These are phyloP conservation scores for Butorides virescens DNA, from an alignment of 2,113 vertebrate genomes.

Conservation along the genomic window DNA sequence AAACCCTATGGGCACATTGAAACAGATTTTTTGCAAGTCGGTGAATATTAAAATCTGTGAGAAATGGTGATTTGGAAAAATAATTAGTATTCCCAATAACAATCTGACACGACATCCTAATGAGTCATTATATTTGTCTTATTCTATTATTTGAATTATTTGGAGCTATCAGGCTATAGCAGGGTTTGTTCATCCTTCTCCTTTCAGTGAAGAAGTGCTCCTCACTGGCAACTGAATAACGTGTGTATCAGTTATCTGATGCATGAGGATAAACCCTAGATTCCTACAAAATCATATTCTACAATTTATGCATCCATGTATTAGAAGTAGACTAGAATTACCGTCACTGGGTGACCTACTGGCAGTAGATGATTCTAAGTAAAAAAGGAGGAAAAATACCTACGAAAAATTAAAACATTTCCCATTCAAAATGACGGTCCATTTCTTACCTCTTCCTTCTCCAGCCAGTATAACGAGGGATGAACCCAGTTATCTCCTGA, in stretches of 20 bases:
- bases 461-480: not conserved
- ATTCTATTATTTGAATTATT: not conserved
- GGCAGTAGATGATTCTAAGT: not conserved
- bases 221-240: not conserved
- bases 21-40: not conserved
- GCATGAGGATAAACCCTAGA: not conserved
- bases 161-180: not conserved
- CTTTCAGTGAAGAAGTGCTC: not conserved
- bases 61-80: not conserved
- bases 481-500: not conserved
- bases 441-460: not conserved
- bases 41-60: not conserved
- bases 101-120: not conserved
- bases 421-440: not conserved
- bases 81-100: not conserved
- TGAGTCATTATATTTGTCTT: not conserved
- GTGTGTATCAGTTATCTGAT: not conserved
- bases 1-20: accelerated
- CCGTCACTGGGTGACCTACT: not conserved
- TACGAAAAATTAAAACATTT: not conserved
- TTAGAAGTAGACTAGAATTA: not conserved
- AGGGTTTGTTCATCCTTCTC: not conserved
- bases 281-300: not conserved
- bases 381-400: not conserved
- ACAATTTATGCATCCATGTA: not conserved